A percentile compares a stretch with the other conserved stretches of the same genome.
Conservation (phyloP, 53 echinoderm and acorn worm genomes). For the Stichopus horrens region DNA sequence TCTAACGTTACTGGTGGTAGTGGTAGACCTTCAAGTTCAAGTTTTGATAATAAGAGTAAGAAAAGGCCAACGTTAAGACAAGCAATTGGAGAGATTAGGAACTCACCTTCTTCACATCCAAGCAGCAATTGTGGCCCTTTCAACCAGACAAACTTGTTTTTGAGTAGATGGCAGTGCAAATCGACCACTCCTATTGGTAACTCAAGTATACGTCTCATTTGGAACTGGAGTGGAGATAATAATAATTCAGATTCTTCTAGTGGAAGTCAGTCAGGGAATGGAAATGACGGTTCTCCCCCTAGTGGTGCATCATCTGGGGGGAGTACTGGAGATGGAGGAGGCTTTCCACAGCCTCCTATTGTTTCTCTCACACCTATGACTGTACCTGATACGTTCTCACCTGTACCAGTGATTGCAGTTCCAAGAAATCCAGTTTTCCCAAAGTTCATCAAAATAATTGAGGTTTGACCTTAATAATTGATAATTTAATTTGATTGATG, state of each 20-base stretch:
- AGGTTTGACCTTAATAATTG: constrained; percentile 61
- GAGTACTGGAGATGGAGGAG: constrained; percentile 36
- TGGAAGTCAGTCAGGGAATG: constrained; percentile 34
- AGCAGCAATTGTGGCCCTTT: not conserved
- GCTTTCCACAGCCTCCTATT: constrained; percentile 51
- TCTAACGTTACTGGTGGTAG: not conserved
- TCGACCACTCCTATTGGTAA: not conserved
- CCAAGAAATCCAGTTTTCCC: constrained; percentile 96
- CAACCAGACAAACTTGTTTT: not conserved
- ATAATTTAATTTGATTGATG: no score
- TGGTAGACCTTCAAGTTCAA: no score
- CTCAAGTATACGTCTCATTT: constrained; percentile 11
- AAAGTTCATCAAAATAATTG: constrained; percentile 98
- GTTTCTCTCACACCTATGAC: constrained; percentile 85
- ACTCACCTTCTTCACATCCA: not conserved
- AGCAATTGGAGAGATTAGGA: not conserved
- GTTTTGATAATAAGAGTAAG: no score
- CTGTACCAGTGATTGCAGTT: constrained; percentile 93
- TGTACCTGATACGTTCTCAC: constrained; percentile 86
- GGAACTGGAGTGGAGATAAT: constrained; percentile 62
- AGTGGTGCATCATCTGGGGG: constrained; percentile 2
- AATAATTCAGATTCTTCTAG: constrained; percentile 14
- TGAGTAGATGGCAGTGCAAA: not conserved
- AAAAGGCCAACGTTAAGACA: not conserved
- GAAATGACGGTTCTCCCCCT: constrained; percentile 18